Conservation (phyloP, 1,140 invertebrate species). For the Hylaeus volcanicus region DNA sequence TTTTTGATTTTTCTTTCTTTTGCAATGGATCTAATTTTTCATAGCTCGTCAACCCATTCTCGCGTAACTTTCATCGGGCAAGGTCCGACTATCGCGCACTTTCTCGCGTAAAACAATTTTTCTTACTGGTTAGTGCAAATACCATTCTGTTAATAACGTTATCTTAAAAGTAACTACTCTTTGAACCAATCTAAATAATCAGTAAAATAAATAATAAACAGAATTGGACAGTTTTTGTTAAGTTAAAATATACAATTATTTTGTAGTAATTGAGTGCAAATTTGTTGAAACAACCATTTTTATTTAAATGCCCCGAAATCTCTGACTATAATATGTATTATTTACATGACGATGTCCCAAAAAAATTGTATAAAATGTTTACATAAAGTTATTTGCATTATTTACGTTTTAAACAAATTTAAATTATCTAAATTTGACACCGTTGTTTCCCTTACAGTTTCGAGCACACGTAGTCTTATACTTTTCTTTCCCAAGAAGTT, state of each 20-base stretch:
- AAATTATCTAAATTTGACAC: neutral
- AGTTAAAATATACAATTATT: too few relatives aligned
- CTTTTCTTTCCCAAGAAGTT: neutral
- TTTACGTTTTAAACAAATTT: neutral
- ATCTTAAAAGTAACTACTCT: neutral
- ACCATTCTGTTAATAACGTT: neutral
- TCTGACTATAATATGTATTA: too few relatives aligned
- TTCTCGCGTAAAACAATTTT: slow-evolving; percentile 60
- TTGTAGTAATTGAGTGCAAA: too few relatives aligned
- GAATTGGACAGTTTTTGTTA: too few relatives aligned
- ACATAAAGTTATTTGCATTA: too few relatives aligned
- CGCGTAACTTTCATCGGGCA: slow-evolving; percentile 63
- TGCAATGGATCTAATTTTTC: slow-evolving; percentile 57
- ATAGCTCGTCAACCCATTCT: slow-evolving; percentile 55
- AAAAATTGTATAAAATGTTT: too few relatives aligned
- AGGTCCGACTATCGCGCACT: slow-evolving; percentile 52
- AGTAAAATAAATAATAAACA: neutral
- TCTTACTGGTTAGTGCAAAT: slow-evolving; percentile 29
- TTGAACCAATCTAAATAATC: too few relatives aligned
- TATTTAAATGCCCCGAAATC: too few relatives aligned
- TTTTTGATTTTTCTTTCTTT: slow-evolving; percentile 46
- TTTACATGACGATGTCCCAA: too few relatives aligned
- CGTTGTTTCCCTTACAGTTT: neutral
- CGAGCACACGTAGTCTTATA: neutral
- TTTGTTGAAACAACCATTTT: too few relatives aligned